Base-by-base conservation (phyloP, 1,140 invertebrate species). In the Caenorhabditis remanei region DNA sequence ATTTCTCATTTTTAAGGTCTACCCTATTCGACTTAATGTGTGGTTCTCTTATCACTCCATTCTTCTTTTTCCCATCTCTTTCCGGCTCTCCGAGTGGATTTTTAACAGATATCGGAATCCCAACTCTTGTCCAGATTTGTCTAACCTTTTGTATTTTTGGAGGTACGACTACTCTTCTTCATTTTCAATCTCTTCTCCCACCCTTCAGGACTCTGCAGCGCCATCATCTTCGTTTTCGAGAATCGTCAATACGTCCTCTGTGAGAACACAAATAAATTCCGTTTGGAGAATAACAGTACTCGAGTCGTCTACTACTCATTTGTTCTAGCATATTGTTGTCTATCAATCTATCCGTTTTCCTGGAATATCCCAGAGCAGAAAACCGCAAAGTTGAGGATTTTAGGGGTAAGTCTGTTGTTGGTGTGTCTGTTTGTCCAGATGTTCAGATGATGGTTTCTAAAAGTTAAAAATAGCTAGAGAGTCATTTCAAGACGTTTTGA, bases 201-300 rank as follows among this genome's bases (percentile, higher is more conserved):
- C 56, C 8, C 5, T 58, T 21, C 61, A 63, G 61, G 61, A 13
- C 24, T 63, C 24, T 63, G 61, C n/a, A 63, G 61, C 40, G 61
- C 21, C 7, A 63, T 63, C 24, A 63, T 63, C 32, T 63, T 32
- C 14, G 61, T 63, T 40, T 63, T 63, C 2, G 61, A 63, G 9
- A 63, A 63, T 63, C 61, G 61, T 63, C 61, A 63, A 32, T 63
- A 63, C 14, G 61, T 63, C 32, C 24, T 63, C 11, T 63, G 61
- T 63, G 61, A 63, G 32, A 32, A 63, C 32, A 63, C 61, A 9
- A 63, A 40, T 32, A 19, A 1, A 40, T 63, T 63, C 24, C 61
- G 61, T 11, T 63, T 63, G 61, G 21, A 32, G 8, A 63, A 63
- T 63, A 11, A 21, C 24, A 63, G 5, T 8, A 8, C 61, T 4